These are phyloP conservation scores for Eupithecia subumbrata DNA, from an alignment of 2,888 invertebrate genomes.

Conservation along the genomic window DNA sequence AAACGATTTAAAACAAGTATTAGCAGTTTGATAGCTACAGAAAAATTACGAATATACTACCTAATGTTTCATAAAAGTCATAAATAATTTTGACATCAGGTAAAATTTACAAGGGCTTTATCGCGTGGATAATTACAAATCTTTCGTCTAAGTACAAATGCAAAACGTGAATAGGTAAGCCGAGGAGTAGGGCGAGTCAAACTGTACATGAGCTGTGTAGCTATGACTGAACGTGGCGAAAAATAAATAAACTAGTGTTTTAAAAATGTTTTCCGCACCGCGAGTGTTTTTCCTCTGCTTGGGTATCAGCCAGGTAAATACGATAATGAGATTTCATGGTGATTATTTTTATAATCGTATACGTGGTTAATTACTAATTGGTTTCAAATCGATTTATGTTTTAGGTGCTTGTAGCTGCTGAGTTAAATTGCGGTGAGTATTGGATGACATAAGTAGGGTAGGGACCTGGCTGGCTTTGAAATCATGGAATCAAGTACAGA, in stretches of 20 bases:
- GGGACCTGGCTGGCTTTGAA: not conserved
- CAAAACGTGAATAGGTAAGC: conserved; percentile 53
- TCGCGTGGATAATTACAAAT: conserved; percentile 71
- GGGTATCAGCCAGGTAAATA: conserved; percentile 56
- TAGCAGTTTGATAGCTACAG: not conserved
- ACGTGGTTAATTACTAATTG: conserved; percentile 14
- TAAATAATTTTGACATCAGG: conserved; percentile 51
- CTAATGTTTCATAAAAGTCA: conserved; percentile 37
- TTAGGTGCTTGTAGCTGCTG: conserved; percentile 53
- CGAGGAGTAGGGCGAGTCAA: not conserved
- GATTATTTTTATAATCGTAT: conserved; percentile 13
- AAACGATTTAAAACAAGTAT: not conserved
- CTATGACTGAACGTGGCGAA: conserved; percentile 23
- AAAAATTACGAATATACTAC: not conserved
- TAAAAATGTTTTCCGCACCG: conserved; percentile 47
- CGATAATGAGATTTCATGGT: conserved; percentile 24
- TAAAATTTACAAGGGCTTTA: conserved; percentile 66
- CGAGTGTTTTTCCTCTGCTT: conserved; percentile 41
- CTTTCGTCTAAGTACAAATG: conserved; percentile 55
- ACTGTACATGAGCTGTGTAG: conserved; percentile 46
- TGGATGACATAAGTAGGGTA: not conserved
- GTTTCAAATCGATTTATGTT: conserved; percentile 47
- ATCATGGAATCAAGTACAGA: not conserved
- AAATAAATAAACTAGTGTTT: conserved; percentile 37
- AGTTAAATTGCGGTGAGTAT: conserved; percentile 62